phyloP scores from a whole-genome alignment of 92 coral and sea anemone species.

The Zoanthus gigantus region DNA sequence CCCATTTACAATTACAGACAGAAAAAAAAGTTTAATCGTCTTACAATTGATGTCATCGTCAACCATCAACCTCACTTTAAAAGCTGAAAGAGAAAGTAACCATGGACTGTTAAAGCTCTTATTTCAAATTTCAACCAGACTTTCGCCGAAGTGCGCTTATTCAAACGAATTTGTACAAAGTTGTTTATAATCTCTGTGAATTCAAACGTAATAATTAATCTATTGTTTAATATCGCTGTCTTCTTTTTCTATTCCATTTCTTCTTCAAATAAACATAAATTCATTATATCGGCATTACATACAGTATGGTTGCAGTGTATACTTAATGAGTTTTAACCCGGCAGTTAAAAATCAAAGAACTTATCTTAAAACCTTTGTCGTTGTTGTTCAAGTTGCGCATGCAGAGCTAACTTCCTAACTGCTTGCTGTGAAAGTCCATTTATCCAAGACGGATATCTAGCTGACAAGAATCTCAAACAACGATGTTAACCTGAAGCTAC shows the following conservation, averaged over 20 bases:
- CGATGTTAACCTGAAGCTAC: neutral
- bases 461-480: neutral
- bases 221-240: too few relatives aligned
- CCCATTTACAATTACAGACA: slow-evolving; percentile 35
- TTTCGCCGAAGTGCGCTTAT: neutral
- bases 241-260: too few relatives aligned
- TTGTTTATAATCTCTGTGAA: neutral
- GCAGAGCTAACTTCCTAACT: neutral
- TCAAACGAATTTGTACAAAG: neutral
- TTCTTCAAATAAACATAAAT: too few relatives aligned
- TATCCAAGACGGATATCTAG: slow-evolving; percentile 12
- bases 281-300: too few relatives aligned
- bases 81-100: neutral
- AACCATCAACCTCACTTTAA: neutral
- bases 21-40: slow-evolving; percentile 11
- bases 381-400: neutral
- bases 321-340: neutral
- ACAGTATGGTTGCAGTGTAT: neutral
- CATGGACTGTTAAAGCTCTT: neutral
- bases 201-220: too few relatives aligned
- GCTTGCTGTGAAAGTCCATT: slow-evolving; percentile 15
- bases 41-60: slow-evolving; percentile 26
- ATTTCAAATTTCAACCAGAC: neutral
- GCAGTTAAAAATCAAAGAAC: neutral
- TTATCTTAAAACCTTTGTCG: neutral